Conservation (phyloP, 64 coral and sea anemone species). For the Porites australiensis region DNA sequence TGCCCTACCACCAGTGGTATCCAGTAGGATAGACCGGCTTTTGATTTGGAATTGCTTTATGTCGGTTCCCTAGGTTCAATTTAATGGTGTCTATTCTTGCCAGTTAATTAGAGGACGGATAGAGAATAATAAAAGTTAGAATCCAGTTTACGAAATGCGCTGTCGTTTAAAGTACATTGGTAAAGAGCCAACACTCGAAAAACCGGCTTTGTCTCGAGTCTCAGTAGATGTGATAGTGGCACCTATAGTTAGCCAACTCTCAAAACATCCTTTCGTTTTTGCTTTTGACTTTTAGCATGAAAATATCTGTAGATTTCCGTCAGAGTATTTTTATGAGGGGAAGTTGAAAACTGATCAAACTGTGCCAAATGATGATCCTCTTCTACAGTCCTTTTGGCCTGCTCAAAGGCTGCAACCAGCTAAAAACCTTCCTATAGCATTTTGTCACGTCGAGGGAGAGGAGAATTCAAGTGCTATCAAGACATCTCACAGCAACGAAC, state of each 20-base stretch:
- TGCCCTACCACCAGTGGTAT: too few species aligned
- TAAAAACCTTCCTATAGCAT: slow-evolving; percentile 41
- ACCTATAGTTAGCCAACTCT: too few species aligned
- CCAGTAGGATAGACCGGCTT: too few species aligned
- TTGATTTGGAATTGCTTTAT: background rate
- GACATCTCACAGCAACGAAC: slow-evolving; percentile 69
- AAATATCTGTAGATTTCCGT: slow-evolving; percentile 80
- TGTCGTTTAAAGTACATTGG: too few species aligned
- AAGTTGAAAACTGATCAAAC: slow-evolving; percentile 42
- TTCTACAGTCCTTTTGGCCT: slow-evolving; percentile 72
- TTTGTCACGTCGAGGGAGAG: slow-evolving; percentile 85
- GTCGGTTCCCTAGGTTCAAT: background rate
- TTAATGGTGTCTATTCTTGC: too few species aligned
- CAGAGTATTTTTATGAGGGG: slow-evolving; percentile 60
- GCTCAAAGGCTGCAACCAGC: background rate
- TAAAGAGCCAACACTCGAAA: too few species aligned
- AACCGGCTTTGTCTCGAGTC: too few species aligned
- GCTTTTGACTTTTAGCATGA: slow-evolving; percentile 32
- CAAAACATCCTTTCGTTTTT: background rate
- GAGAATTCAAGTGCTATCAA: slow-evolving; percentile 65
- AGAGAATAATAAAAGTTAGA: too few species aligned
- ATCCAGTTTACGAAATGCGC: too few species aligned
- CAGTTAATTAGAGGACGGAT: too few species aligned
- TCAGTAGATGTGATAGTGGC: too few species aligned
- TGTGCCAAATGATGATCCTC: slow-evolving; percentile 2